A percentile compares a stretch with the other conserved stretches of the same genome.
Evolutionary conservation across 2,888 invertebrate species (phyloP).

Genomic region (Dolichopus griseipennis): DNA sequence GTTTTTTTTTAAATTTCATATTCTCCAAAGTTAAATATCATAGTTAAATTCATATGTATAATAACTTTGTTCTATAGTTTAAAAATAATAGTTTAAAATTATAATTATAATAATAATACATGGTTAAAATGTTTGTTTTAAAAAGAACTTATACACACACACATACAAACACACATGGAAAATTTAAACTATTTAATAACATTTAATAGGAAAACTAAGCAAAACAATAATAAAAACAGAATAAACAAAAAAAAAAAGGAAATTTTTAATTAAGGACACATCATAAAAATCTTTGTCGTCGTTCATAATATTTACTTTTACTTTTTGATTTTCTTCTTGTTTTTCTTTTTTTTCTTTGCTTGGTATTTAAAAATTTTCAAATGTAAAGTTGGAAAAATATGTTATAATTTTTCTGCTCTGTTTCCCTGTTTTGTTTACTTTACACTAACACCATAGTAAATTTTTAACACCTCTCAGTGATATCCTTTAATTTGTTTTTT

Average conservation of each 20-base stretch:
- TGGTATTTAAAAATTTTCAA: not conserved
- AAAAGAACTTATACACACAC: no score
- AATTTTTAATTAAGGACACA: slow-evolving; percentile 17
- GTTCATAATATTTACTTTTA: no score
- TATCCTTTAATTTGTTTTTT: no score
- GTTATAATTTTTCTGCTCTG: not conserved
- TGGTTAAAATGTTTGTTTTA: not conserved
- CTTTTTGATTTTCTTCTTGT: no score
- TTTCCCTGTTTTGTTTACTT: not conserved
- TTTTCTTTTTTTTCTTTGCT: not conserved
- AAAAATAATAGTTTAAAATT: not conserved
- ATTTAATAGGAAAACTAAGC: not conserved
- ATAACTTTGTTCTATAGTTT: not conserved
- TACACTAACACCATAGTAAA: not conserved
- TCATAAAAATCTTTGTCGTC: slow-evolving; percentile 15
- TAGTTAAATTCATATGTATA: not conserved
- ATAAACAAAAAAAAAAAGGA: not conserved
- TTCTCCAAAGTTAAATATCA: no score
- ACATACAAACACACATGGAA: not conserved
- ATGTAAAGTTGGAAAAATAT: not conserved
- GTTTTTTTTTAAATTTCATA: no score
- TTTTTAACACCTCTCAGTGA: no score
- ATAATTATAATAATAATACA: slow-evolving; percentile 1
- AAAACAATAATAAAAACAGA: not conserved
- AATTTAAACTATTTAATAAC: not conserved